These are phyloP conservation scores for Sminthurinus aureus DNA, from an alignment of 2,888 invertebrate genomes.

Conservation along the genomic window DNA sequence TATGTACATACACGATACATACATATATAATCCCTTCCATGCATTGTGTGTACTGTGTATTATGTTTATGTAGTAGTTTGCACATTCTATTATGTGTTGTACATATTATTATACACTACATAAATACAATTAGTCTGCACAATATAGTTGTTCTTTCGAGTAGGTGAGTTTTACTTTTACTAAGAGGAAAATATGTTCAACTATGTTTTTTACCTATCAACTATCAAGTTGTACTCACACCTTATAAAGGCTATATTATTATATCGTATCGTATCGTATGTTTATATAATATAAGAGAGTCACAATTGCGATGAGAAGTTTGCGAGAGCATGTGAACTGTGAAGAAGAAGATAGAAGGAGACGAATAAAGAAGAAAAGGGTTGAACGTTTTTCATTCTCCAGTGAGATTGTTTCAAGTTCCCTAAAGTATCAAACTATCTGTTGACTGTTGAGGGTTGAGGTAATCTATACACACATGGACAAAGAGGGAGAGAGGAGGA, in stretches of 20 bases:
- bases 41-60: neutral
- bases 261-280: neutral
- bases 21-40: neutral
- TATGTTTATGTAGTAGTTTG: too few relatives aligned
- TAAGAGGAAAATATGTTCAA: neutral
- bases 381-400: conserved; percentile 25
- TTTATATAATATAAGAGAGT: neutral
- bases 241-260: neutral
- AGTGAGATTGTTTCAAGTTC: conserved; percentile 28
- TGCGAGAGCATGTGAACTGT: conserved; percentile 30
- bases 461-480: neutral
- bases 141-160: neutral
- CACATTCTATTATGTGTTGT: too few relatives aligned
- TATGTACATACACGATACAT: too few relatives aligned
- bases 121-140: too few relatives aligned
- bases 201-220: neutral
- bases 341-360: neutral
- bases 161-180: neutral
- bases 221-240: too few relatives aligned
- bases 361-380: neutral
- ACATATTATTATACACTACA: too few relatives aligned
- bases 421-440: neutral
- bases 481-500: neutral
- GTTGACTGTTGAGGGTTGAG: neutral
- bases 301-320: conserved; percentile 28